Evolutionary conservation across 2,113 vertebrate species (phyloP).

Genomic region (Cynoglossus semilaevis): DNA sequence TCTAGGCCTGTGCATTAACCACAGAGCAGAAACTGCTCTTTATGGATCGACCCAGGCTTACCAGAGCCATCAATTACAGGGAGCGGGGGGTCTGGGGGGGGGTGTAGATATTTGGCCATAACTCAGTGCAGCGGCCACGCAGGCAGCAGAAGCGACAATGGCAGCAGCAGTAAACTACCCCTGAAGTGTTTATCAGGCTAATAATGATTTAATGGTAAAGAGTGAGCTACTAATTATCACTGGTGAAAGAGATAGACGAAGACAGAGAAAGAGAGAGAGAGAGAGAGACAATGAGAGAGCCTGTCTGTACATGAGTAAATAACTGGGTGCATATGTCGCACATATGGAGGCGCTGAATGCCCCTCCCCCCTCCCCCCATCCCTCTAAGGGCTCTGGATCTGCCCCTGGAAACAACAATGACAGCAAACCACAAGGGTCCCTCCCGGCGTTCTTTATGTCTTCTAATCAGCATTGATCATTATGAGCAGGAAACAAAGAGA

Average conservation of each 20-base stretch:
- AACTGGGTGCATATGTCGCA: slow-evolving; percentile 48
- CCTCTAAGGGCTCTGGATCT: slow-evolving; percentile 16
- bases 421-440: slow-evolving; percentile 11
- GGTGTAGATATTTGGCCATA: slow-evolving; percentile 68
- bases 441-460: slow-evolving; percentile 15
- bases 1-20: slow-evolving; percentile 57
- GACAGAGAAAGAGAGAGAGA: slow-evolving; percentile 17
- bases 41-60: slow-evolving; percentile 38
- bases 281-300: no score
- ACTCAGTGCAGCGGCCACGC: slow-evolving; percentile 47
- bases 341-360: slow-evolving; percentile 45
- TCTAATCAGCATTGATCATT: slow-evolving; percentile 40
- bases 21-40: slow-evolving; percentile 60
- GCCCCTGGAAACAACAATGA: slow-evolving; percentile 37
- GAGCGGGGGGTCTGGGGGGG: slow-evolving; percentile 36
- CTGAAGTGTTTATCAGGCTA: no score
- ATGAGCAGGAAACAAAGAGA: not conserved
- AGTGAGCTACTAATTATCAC: slow-evolving; percentile 66
- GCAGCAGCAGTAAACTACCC: no score
- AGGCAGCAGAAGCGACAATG: no score
- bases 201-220: no score
- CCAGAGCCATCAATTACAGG: slow-evolving; percentile 60
- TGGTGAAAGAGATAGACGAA: slow-evolving; percentile 39
- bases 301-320: slow-evolving; percentile 42
- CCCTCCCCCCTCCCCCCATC: no score